Evolutionary conservation across 2,888 invertebrate species (phyloP), one percentile per base, ranked within the genome.

Genomic region (Drosophila merina): DNA sequence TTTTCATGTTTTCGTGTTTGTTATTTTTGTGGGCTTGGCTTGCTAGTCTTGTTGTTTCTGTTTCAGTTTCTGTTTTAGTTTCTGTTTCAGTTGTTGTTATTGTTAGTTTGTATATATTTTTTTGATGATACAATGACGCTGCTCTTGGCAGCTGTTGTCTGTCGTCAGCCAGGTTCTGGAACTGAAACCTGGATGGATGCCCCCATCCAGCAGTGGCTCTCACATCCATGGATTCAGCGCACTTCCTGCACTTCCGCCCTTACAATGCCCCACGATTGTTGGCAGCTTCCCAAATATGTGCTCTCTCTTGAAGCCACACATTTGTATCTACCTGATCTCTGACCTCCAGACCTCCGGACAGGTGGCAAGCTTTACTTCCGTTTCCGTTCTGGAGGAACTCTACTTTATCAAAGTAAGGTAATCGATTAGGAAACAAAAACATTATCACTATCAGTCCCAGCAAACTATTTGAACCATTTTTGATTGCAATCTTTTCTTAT

Each of bases 41-140:
- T 74, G 75, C 72, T 75, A 73, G 72, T 64, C 68, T 69, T 86
- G 42, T 42, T 38, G 38, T 38, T 38, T 38, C 12, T 38, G 38
- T 20, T 20, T 20, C 20, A 20, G 20, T 20, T 20, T 20, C 20
- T 20, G 20, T 20, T 20, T 20, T 20, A 20, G 20, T 79, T 48
- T 9, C 10, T 28, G 9, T 30, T 74, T 40, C 40, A n/a, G 57
- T 74, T 74, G 64, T 70, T 71, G 57, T 72, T 83, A 67, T 81
- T 84, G 75, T 72, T 82, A 54, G 64, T 84, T 52, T 51, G 31
- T 62, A 38, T 59, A 51, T 45, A 28, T 57, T 86, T 72, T 83
- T 77, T 74, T 78, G 79, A 79, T 81, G 86, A 77, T 86, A 77
- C 81, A 86, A 88, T 90, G 91, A 89, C 90, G 83, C 88, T 89